Base-by-base conservation (phyloP, 2,113 vertebrate genomes). In the Notiomystis cincta region DNA sequence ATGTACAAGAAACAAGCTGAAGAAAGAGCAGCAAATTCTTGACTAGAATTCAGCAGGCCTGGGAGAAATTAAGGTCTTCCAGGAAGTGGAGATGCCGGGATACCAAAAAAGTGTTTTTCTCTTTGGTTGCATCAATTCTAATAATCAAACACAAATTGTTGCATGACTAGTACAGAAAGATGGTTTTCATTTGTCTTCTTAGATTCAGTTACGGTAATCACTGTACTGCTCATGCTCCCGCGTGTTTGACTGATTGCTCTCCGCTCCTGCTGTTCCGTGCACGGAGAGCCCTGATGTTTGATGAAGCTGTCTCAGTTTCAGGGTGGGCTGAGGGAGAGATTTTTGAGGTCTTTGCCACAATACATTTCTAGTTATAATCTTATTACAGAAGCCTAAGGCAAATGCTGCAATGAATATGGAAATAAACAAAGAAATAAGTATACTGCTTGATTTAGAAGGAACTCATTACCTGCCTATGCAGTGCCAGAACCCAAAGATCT, bases 121-220 rank as follows among this genome's bases (percentile, higher is more conserved):
- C 64, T 89, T 76, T 70, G 47, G 7, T 86, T 92, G 25, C 67
- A 86, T 96, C 66, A 57, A 2, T 87, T 95, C 33, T 88, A 82
- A 88, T 83, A 88, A 87, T 47, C 53, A 90, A 90, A 76, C 73
- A 91, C 37, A 89, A 91, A 91, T 48, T 85, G 37, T 95, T 94
- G 57, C 83, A 60, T 0, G 11, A 69, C 81, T 93, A 78, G 57
- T 67, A 79, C n/a, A 80, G 79, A 94, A 90, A 88, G 70, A 91
- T 62, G 45, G 42, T 80, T 96, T 96, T 85, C 84, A 89, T 96
- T 91, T 93, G 23, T 94, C 50, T 72, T 93, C 78, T 72, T 85
- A 72, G 73, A 84, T 93, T 90, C 85, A 50, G 54, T 85, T 95
- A 75, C 70, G 62, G 51, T 90, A 95, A 95, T 92, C 77, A 87